These are phyloP conservation scores for Piprites chloris DNA, from an alignment of 2,113 vertebrate genomes.

Conservation along the genomic window DNA sequence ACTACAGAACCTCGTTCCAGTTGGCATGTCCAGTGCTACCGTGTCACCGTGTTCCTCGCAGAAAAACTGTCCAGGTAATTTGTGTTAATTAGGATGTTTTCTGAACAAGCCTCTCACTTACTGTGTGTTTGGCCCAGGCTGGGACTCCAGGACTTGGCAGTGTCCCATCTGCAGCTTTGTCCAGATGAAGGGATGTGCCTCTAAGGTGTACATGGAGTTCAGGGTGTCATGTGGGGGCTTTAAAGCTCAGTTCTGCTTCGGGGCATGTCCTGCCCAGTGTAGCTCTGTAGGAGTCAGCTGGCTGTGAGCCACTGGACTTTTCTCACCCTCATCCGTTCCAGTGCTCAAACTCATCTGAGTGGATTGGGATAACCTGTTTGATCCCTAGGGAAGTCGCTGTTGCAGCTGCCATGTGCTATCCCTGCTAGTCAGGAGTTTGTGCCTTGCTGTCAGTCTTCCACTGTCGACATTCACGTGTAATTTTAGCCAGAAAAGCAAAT, in stretches of 20 bases:
- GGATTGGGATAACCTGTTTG: not conserved
- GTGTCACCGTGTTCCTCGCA: not conserved
- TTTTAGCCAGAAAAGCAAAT: not conserved
- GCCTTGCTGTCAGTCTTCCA: not conserved
- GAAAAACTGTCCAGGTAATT: not conserved
- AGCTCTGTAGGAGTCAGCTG: not conserved
- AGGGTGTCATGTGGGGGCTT: not conserved
- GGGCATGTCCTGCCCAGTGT: not conserved
- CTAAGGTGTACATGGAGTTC: fast-evolving
- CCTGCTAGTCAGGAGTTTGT: fast-evolving
- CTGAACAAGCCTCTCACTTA: not conserved
- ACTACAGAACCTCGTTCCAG: not conserved
- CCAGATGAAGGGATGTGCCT: not conserved
- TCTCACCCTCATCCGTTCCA: not conserved
- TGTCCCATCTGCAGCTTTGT: not conserved
- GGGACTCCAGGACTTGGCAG: not conserved
- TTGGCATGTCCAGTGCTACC: not conserved
- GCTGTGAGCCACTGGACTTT: not conserved
- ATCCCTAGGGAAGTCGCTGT: not conserved
- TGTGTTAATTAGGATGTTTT: not conserved
- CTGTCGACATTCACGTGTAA: not conserved
- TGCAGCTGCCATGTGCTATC: fast-evolving
- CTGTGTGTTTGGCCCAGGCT: not conserved
- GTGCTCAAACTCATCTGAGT: not conserved
- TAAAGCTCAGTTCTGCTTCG: not conserved